These are phyloP conservation scores for Drosophila mojavensis DNA, from an alignment of 1,140 invertebrate species.

Conservation along the genomic window DNA sequence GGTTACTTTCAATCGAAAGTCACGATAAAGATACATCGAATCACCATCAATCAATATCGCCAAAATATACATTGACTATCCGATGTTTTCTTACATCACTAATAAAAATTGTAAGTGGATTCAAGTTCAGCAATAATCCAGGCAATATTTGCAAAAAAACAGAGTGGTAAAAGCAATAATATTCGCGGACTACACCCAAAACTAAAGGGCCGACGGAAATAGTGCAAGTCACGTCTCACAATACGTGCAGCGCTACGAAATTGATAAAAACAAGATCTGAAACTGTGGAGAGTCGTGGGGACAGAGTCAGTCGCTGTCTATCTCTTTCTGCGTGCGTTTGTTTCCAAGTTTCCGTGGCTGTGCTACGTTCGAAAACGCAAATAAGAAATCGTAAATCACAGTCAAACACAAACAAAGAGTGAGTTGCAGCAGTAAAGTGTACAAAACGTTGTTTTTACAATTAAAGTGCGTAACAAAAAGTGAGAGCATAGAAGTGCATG, in stretches of 20 bases:
- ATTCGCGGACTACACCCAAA: conserved; percentile 8
- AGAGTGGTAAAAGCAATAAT: conserved; percentile 27
- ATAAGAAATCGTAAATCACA: conserved; percentile 59
- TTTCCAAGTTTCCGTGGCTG: conserved; percentile 54
- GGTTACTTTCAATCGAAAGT: not conserved
- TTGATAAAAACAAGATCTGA: conserved; percentile 63
- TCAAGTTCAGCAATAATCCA: conserved; percentile 35
- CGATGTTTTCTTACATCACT: conserved; percentile 28
- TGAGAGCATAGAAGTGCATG: conserved; percentile 10
- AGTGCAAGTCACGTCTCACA: conserved; percentile 30
- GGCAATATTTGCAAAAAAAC: conserved; percentile 27
- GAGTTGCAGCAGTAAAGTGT: conserved; percentile 37
- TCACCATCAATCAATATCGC: not conserved
- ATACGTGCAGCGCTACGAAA: conserved; percentile 42
- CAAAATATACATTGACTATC: not conserved
- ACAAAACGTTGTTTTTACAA: conserved; percentile 20
- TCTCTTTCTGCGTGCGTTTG: conserved; percentile 74
- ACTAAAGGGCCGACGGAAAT: conserved; percentile 1
- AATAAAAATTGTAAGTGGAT: conserved; percentile 49
- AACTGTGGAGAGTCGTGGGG: conserved; percentile 31
- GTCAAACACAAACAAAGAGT: conserved; percentile 36
- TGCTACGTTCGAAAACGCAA: conserved; percentile 56
- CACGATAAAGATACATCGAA: not conserved
- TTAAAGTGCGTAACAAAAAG: conserved; percentile 56
- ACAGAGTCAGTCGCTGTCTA: conserved; percentile 62